These are phyloP conservation scores for Propithecus coquereli DNA, from an alignment of 2,113 vertebrate genomes.

Conservation along the genomic window DNA sequence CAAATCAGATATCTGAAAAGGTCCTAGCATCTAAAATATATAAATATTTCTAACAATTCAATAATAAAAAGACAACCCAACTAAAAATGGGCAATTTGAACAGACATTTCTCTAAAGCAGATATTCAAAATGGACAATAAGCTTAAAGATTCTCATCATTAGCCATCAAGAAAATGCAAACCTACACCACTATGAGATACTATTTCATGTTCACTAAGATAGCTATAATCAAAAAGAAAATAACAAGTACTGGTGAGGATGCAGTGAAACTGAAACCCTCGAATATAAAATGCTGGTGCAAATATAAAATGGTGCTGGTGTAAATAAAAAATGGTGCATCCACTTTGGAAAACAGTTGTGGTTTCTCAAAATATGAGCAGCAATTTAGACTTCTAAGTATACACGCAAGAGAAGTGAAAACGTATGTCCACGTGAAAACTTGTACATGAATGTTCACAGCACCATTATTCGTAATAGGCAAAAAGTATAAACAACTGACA, in stretches of 20 bases:
- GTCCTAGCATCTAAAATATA: no score
- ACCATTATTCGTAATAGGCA: neutral
- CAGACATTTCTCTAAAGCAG: neutral
- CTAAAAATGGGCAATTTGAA: neutral
- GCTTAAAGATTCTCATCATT: neutral
- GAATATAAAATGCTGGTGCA: neutral
- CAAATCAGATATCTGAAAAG: neutral
- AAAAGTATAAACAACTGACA: neutral
- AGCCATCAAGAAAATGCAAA: neutral
- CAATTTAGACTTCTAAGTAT: neutral
- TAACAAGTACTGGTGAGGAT: neutral
- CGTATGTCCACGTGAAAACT: neutral
- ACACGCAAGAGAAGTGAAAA: neutral
- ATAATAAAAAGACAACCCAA: neutral
- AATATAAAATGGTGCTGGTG: neutral
- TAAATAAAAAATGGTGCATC: neutral
- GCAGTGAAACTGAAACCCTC: neutral
- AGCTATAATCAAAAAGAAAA: neutral
- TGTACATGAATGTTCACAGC: neutral
- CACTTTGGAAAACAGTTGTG: neutral
- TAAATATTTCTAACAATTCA: neutral
- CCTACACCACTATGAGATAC: neutral
- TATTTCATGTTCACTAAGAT: neutral
- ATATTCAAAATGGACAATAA: neutral
- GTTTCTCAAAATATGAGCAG: neutral